Conservation (phyloP, 2,888 invertebrate species). For the Nineta flava region DNA sequence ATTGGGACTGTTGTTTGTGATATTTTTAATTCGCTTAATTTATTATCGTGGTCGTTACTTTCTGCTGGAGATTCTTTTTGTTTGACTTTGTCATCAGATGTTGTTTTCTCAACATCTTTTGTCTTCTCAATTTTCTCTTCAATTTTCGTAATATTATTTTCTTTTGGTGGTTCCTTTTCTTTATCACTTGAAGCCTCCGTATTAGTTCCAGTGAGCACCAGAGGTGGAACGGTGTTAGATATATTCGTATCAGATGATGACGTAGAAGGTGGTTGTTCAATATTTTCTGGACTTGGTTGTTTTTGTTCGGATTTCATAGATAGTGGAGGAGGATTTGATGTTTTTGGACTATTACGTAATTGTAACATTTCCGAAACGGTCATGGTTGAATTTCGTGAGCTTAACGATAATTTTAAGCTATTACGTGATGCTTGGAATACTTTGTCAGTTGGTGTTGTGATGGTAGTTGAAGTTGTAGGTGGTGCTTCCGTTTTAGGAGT, state of each 20-base stretch:
- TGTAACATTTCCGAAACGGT: conserved; percentile 7
- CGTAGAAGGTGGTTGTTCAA: background rate
- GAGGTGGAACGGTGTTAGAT: too few species aligned
- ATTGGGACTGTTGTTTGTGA: conserved; percentile 29
- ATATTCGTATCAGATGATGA: background rate
- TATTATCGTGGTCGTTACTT: background rate
- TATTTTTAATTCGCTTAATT: conserved; percentile 22
- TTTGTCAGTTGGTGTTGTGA: background rate
- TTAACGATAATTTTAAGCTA: background rate
- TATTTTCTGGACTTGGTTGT: background rate
- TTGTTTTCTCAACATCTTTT: background rate
- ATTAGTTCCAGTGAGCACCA: too few species aligned
- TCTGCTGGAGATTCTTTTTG: background rate
- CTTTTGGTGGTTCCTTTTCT: background rate
- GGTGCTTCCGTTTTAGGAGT: background rate
- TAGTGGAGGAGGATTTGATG: background rate
- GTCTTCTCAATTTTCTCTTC: conserved; percentile 1
- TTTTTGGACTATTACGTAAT: conserved; percentile 1
- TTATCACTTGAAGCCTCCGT: too few species aligned
- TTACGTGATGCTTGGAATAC: background rate
- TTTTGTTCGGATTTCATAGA: background rate
- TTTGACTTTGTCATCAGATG: background rate
- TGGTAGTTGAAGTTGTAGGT: background rate
- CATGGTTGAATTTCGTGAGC: background rate
- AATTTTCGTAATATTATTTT: background rate